Conservation (phyloP, 2,797 vertebrate genomes). For the Tenualosa ilisha region DNA sequence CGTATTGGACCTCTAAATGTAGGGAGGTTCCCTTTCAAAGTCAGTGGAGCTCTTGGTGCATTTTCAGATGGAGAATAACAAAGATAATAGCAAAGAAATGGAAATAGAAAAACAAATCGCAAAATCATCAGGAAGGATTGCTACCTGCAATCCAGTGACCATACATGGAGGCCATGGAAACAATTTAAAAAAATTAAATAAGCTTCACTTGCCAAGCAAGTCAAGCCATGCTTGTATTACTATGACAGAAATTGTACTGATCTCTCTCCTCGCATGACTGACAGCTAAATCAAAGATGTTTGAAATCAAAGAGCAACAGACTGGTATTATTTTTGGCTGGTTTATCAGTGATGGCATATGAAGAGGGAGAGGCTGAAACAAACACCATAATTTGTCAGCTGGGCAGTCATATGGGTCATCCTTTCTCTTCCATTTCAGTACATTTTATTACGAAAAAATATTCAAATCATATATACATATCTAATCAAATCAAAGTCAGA, state of each 20-base stretch:
- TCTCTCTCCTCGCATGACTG: neutral
- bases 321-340: neutral
- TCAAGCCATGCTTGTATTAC: neutral
- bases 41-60: no score
- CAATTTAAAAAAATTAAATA: neutral
- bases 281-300: neutral
- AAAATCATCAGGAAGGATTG: neutral
- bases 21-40: no score
- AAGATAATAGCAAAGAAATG: no score
- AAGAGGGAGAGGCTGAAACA: neutral
- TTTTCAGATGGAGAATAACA: no score
- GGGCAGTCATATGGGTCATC: neutral
- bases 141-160: neutral
- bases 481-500: no score
- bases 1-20: no score
- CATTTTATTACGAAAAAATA: no score
- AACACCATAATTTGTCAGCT: neutral
- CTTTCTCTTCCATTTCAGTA: neutral
- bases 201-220: neutral
- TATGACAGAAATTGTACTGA: neutral
- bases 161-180: neutral
- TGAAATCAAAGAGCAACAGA: neutral
- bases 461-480: no score
- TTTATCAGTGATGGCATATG: neutral
- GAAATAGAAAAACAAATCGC: neutral